Percentiles rank a stretch among this genome's conserved stretches.
phyloP scores from a whole-genome alignment of 2,888 invertebrate genomes.

The Cosmopolites sordidus region DNA sequence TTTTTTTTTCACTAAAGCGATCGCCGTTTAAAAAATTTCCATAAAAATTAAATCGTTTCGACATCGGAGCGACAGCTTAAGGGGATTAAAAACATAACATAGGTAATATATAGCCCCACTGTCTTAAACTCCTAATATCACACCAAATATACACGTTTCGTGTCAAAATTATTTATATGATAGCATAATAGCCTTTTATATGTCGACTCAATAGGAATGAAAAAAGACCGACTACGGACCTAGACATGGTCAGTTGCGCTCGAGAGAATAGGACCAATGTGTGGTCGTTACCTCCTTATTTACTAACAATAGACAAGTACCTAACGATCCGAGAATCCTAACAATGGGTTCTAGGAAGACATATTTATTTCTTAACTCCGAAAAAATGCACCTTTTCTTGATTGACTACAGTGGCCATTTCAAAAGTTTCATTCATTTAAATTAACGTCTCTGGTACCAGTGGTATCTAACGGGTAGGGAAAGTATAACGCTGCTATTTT shows the following conservation, averaged over 20 bases:
- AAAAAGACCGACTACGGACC: slow-evolving; percentile 18
- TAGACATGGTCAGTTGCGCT: slow-evolving; percentile 31
- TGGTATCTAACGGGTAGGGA: too few species aligned
- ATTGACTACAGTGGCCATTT: background rate
- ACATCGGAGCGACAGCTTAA: background rate
- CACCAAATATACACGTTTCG: slow-evolving; percentile 14
- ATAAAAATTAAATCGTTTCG: background rate
- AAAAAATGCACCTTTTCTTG: background rate
- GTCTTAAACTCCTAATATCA: slow-evolving; percentile 9
- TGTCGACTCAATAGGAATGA: background rate
- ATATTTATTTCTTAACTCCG: slow-evolving; percentile 17
- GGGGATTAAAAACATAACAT: slow-evolving; percentile 15
- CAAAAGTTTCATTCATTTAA: too few species aligned
- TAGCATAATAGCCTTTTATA: slow-evolving; percentile 12
- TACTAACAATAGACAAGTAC: slow-evolving; percentile 29
- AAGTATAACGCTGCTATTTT: too few species aligned
- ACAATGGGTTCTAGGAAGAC: slow-evolving; percentile 19
- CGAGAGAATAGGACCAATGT: slow-evolving; percentile 33
- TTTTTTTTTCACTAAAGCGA: background rate
- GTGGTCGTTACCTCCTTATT: slow-evolving; percentile 34
- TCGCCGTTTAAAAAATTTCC: background rate
- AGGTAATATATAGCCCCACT: slow-evolving; percentile 9
- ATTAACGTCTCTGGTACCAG: too few species aligned
- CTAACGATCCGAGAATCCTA: slow-evolving; percentile 15
- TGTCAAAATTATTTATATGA: slow-evolving; percentile 23